Conservation (phyloP, 2,113 vertebrate species). For the Varanus komodoensis region DNA sequence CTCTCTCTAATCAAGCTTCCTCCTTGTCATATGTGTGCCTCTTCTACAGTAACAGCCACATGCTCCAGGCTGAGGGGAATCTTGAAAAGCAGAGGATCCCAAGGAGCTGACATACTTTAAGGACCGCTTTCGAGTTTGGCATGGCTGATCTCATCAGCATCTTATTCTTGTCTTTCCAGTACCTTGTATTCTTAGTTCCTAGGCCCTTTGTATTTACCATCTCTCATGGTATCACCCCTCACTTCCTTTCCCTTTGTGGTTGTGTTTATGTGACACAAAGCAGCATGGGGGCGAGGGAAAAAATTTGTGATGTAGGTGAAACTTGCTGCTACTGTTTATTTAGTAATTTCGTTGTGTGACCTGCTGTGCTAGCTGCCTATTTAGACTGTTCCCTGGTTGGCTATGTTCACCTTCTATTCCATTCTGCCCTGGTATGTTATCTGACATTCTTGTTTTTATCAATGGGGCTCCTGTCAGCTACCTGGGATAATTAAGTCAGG, state of each 20-base stretch:
- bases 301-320: not conserved
- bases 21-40: not conserved
- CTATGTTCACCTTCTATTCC: not conserved
- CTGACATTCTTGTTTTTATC: too few species aligned
- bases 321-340: not conserved
- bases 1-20: slow-evolving; percentile 44
- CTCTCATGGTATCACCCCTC: too few species aligned
- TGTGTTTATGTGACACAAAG: too few species aligned
- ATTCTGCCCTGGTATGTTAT: not conserved
- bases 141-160: not conserved
- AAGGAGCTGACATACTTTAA: not conserved
- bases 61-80: not conserved
- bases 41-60: slow-evolving; percentile 37
- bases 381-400: not conserved
- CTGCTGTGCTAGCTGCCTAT: too few species aligned
- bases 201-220: too few species aligned
- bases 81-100: slow-evolving; percentile 11
- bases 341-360: not conserved
- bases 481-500: too few species aligned
- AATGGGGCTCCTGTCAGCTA: too few species aligned
- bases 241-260: too few species aligned
- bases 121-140: slow-evolving; percentile 8
- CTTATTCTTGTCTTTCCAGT: too few species aligned
- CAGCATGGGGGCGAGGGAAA: not conserved
- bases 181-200: too few species aligned